Conservation (phyloP, 2,888 invertebrate species). For the Drosophila falleni region DNA sequence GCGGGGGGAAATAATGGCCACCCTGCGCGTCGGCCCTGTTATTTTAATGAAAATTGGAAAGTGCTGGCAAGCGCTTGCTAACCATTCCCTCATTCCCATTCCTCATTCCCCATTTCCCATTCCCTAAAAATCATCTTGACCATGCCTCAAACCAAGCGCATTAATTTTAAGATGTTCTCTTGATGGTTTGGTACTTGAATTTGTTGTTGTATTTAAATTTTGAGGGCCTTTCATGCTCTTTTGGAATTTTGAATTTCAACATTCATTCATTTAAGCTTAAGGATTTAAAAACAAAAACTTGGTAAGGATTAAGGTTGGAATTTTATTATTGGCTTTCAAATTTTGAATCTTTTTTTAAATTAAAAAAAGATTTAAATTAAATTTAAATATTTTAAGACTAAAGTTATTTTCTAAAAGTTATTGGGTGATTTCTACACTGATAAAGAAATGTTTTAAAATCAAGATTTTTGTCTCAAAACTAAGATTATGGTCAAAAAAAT, state of each 20-base stretch:
- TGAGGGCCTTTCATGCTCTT: conserved; percentile 10
- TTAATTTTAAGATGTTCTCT: conserved; percentile 49
- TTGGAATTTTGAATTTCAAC: conserved; percentile 1
- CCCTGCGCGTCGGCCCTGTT: conserved; percentile 72
- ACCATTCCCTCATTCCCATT: conserved; percentile 11
- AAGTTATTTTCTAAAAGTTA: too few species aligned
- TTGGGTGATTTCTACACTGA: too few species aligned
- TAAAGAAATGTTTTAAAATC: too few species aligned
- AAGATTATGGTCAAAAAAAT: too few species aligned
- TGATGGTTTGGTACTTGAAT: conserved; percentile 31
- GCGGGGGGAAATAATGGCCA: conserved; percentile 44
- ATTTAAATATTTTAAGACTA: too few species aligned
- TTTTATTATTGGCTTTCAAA: background rate
- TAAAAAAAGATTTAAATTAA: too few species aligned
- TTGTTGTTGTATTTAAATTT: conserved; percentile 19
- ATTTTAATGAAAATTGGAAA: conserved; percentile 84
- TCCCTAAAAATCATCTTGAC: conserved; percentile 53
- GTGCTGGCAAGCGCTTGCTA: conserved; percentile 66
- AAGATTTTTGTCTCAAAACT: too few species aligned
- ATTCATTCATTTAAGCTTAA: background rate
- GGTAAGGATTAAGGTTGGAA: background rate
- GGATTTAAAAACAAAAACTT: conserved; percentile 4
- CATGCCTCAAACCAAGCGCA: conserved; percentile 52
- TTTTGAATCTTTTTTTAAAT: too few species aligned
- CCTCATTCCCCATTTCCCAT: background rate